These are phyloP conservation scores for Poecilia velifera DNA, from an alignment of 2,797 vertebrate genomes.

Conservation along the genomic window DNA sequence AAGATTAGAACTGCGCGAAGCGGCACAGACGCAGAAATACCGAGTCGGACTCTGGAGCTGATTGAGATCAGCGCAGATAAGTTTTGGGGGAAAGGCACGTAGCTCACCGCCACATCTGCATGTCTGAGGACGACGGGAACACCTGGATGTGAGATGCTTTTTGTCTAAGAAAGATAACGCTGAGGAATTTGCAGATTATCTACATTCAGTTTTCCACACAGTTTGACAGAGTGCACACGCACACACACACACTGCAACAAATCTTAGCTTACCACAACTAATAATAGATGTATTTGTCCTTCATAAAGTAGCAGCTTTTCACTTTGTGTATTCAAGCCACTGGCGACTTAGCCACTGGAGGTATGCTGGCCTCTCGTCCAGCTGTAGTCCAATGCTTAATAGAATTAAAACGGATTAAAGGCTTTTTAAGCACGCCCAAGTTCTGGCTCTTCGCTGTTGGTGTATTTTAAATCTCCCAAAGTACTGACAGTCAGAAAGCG, in stretches of 20 bases:
- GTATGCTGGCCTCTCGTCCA: conserved; percentile 65
- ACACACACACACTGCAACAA: background rate
- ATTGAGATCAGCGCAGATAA: conserved; percentile 59
- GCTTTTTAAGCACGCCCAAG: conserved; percentile 72
- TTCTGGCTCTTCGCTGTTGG: conserved; percentile 62
- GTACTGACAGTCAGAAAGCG: conserved; percentile 67
- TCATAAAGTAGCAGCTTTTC: conserved; percentile 55
- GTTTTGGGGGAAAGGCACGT: conserved; percentile 50
- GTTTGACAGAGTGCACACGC: conserved; percentile 4
- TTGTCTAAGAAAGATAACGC: conserved; percentile 45
- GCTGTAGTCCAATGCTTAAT: conserved; percentile 73
- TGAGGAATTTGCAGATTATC: conserved; percentile 11
- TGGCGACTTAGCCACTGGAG: conserved; percentile 52
- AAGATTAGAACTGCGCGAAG: conserved; percentile 41
- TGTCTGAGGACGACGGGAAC: conserved; percentile 11
- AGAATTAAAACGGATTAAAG: conserved; percentile 82
- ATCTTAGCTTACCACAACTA: conserved; percentile 32
- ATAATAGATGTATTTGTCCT: conserved; percentile 38
- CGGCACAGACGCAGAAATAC: conserved; percentile 58
- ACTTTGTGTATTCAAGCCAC: conserved; percentile 43
- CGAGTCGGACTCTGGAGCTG: conserved; percentile 31
- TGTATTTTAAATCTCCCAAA: conserved; percentile 68
- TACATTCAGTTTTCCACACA: conserved; percentile 1
- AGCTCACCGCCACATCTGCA: conserved; percentile 58
- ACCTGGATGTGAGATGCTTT: conserved; percentile 25